phyloP scores from a whole-genome alignment of 2,888 invertebrate genomes.

The Lasioglossum oenotherae region DNA sequence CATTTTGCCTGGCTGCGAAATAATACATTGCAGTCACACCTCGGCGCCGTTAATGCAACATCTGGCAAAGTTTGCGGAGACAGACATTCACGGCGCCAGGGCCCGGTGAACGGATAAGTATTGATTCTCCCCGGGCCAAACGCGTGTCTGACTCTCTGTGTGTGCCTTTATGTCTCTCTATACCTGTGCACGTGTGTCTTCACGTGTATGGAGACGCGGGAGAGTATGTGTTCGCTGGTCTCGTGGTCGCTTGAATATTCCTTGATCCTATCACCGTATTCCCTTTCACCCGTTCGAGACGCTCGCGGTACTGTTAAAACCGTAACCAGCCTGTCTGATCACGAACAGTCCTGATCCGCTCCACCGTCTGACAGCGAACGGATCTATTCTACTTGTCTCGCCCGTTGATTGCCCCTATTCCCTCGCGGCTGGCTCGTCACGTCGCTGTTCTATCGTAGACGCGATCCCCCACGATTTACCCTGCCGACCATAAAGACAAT shows the following conservation, averaged over 20 bases:
- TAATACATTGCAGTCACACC: slow-evolving; percentile 54
- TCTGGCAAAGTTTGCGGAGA: slow-evolving; percentile 55
- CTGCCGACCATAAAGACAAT: background rate
- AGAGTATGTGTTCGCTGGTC: background rate
- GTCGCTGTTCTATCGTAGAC: background rate
- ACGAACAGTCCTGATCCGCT: background rate
- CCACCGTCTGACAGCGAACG: background rate
- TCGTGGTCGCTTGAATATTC: slow-evolving; percentile 17
- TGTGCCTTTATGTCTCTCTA: background rate
- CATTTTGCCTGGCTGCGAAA: slow-evolving; percentile 37
- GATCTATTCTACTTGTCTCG: slow-evolving; percentile 9
- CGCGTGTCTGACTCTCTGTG: background rate
- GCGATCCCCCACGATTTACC: background rate
- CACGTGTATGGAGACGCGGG: background rate
- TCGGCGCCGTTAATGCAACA: slow-evolving; percentile 48
- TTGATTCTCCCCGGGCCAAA: slow-evolving; percentile 34
- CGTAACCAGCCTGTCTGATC: slow-evolving; percentile 5
- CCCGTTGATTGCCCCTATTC: background rate
- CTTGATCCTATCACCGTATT: slow-evolving; percentile 7
- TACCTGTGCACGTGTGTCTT: background rate
- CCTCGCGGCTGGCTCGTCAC: background rate
- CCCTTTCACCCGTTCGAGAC: slow-evolving; percentile 6
- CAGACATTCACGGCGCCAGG: slow-evolving; percentile 29
- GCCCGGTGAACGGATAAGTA: slow-evolving; percentile 46
- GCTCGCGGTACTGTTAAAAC: background rate